These are phyloP conservation scores for Psittacula cyanocephala DNA, from an alignment of 2,113 vertebrate genomes.

Conservation along the genomic window DNA sequence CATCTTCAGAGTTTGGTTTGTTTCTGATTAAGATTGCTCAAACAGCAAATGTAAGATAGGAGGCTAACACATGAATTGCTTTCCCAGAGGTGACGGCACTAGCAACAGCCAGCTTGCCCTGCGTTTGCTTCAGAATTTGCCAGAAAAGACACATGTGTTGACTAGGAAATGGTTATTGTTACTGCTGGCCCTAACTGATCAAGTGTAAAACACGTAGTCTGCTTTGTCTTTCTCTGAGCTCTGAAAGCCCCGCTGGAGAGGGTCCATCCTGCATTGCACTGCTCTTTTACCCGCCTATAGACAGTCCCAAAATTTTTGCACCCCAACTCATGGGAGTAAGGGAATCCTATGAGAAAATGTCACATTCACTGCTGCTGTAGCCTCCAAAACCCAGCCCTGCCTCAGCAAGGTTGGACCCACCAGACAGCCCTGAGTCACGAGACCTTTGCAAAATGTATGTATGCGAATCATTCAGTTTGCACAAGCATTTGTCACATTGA, in stretches of 20 bases:
- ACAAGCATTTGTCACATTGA: background rate
- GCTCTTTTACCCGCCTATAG: background rate
- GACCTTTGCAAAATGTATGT: background rate
- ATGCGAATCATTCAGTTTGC: conserved; percentile 17
- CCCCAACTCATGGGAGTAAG: background rate
- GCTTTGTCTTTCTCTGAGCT: background rate
- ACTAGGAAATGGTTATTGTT: background rate
- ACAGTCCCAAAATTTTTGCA: background rate
- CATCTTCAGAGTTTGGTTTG: background rate
- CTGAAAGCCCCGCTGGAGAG: background rate
- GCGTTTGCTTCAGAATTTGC: background rate
- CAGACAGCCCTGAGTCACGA: background rate
- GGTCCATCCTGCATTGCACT: background rate
- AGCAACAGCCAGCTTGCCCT: background rate
- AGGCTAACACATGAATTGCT: accelerated
- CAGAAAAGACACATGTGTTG: background rate
- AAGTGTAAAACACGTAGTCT: background rate
- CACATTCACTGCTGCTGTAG: background rate
- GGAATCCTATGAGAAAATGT: background rate
- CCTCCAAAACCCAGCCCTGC: background rate
- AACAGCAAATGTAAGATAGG: background rate
- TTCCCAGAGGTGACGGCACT: background rate
- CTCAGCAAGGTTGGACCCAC: background rate
- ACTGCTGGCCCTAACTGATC: background rate
- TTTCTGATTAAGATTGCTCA: background rate